Base-by-base conservation (phyloP, 2,797 vertebrate genomes). In the Falco concolor region DNA sequence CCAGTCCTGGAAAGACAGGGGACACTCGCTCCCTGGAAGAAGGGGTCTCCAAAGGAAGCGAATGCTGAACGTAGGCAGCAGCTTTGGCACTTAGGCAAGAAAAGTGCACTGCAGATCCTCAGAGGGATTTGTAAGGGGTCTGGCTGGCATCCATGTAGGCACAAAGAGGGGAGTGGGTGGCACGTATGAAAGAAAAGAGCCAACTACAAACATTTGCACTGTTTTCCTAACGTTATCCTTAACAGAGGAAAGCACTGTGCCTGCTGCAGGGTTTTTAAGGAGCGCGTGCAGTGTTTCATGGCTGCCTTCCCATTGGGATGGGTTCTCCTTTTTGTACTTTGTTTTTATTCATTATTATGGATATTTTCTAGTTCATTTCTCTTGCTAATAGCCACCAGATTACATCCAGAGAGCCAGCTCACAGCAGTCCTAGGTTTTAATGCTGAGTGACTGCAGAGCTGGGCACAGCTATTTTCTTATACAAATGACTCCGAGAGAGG, bases 311-410 rank as follows among this genome's bases (percentile, higher is more conserved):
- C 19, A 2, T 17, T 47, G 49, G 69, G 42, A 65, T 13, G 42
- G 42, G 11, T 10, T 83, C 52, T 90, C 38, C 7, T 56, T 53
- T 45, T 30, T 20, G 60, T 16, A 20, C 18, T 77, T 61, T 44
- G 16, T 59, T 87, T 88, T 68, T 21, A 9, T 36, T 82, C 70
- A 34, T 87, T 22, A 27, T 91, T 84, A 45, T 30, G 60, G 84
- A 11, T 86, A 30, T 93, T 95, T 96, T 93, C 80, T 75, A 40
- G 47, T 75, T 95, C 25, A 10, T 92, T 96, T 96, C 56, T 93
- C 89, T 54, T 78, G 40, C 61, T 91, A 52, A 75, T 24, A 84
- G 81, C 10, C 68, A 36, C 70, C 82, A 82, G 78, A 45, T 81
- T 64, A 68, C 44, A 42, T 44, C 21, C 76, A 22, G 21, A 56